Base-by-base conservation (phyloP, 2,113 vertebrate genomes). In the Syngnathus floridae region DNA sequence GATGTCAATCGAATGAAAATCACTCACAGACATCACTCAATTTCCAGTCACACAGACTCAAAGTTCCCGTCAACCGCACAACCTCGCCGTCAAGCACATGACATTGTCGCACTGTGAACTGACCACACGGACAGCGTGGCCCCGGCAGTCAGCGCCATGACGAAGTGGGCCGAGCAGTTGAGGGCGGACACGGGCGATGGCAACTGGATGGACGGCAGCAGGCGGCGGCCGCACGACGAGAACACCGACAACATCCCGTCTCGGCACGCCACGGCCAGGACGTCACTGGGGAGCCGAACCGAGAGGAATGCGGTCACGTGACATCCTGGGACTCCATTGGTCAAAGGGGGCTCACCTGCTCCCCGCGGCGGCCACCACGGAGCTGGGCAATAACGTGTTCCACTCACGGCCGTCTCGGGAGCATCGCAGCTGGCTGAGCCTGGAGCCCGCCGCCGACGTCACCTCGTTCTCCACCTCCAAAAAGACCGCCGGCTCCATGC, bases 381-480 rank as follows among this genome's bases (percentile, higher is more conserved):
- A 90, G 76, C 92, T 94, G 73, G 95, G 93, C 58, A 98, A 89
- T 41, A 98, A 90, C 0, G 93, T 93, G 84, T 93, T 93, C 96
- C 96, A 99, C 21, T 96, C 94, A 7, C 93, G 91, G 5, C 95
- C 95, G 48, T 96, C 94, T 69, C 93, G 90, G 74, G 90, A 93
- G 85, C 94, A 96, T 62, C 94, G 93, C 67, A 99, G 88, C 82
- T 95, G 94, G 83, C 96, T 96, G 81, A 98, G 78, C 79, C 91
- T 94, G 2, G 92, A 90, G 6, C 95, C 93, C 0, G 92, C 93
- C 0, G 93, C 92, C 0, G 88, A 21, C 0, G 92, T 92, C 64
- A 94, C 90, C 65, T 98, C 96, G 58, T 98, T 99, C 84, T 98
- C 96, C 81, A 99, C 94, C 86, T 97, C 95, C 69, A 99, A 87